phyloP scores from a whole-genome alignment of 2,888 invertebrate species.

The Autographa pulchrina region DNA sequence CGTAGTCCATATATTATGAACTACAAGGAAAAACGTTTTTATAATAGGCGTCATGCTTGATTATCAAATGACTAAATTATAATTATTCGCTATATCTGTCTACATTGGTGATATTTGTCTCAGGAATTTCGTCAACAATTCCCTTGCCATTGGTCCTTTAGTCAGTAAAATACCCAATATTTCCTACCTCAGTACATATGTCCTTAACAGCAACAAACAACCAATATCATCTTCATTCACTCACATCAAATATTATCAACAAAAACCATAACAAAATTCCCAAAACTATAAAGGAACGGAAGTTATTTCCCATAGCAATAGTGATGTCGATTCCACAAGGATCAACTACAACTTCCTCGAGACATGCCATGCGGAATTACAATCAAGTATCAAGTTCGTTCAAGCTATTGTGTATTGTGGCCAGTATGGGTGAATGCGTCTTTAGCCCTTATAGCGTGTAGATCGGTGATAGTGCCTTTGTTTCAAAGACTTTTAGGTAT shows the following conservation, averaged over 20 bases:
- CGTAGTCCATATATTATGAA: no score
- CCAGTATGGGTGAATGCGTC: conserved; percentile 59
- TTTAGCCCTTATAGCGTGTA: conserved; percentile 56
- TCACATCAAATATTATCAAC: not conserved
- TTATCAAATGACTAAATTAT: no score
- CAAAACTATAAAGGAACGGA: conserved; percentile 40
- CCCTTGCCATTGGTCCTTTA: no score
- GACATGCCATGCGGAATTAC: conserved; percentile 76
- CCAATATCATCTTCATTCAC: conserved; percentile 2
- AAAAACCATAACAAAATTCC: conserved; percentile 10
- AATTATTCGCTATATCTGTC: no score
- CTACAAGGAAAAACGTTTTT: no score
- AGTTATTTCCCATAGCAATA: conserved; percentile 48
- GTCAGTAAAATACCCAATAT: no score
- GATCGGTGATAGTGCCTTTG: conserved; percentile 54
- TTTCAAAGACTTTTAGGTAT: conserved; percentile 25
- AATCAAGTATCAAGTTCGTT: conserved; percentile 63
- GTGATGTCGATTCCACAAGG: conserved; percentile 43
- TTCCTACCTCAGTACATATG: no score
- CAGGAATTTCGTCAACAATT: no score
- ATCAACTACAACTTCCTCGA: conserved; percentile 78
- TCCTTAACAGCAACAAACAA: no score
- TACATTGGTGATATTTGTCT: no score
- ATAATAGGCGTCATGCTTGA: no score
- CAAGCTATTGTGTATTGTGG: conserved; percentile 62